Percentiles rank a stretch among this genome's conserved stretches.
Conservation (phyloP, 2,113 vertebrate species). For the Pseudopodoces humilis region DNA sequence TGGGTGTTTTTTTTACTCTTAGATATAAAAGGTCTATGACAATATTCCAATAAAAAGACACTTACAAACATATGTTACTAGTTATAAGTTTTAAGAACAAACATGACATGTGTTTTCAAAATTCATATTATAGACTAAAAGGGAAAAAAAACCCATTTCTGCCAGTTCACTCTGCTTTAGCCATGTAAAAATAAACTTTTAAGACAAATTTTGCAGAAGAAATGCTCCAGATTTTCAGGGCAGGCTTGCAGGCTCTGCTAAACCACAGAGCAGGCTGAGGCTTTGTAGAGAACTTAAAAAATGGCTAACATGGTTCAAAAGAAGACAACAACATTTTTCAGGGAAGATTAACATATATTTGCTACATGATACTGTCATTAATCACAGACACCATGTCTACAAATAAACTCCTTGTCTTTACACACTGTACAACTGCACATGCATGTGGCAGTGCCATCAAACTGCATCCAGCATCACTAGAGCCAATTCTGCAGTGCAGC, state of each 20-base stretch:
- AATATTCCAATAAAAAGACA: conserved; percentile 22
- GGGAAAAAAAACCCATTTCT: neutral
- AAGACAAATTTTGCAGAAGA: neutral
- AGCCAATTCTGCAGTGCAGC: neutral
- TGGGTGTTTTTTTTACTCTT: conserved; percentile 20
- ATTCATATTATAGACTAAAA: neutral
- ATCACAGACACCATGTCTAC: neutral
- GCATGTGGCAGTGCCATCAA: neutral
- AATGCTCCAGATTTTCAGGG: neutral
- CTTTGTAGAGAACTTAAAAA: neutral
- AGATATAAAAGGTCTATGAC: conserved; percentile 42
- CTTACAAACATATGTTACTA: conserved; percentile 25
- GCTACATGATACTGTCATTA: neutral
- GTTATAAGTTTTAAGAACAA: conserved; percentile 5
- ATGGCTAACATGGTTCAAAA: neutral
- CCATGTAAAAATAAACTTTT: neutral
- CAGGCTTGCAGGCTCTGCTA: neutral
- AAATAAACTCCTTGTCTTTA: neutral
- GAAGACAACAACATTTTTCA: neutral
- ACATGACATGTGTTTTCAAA: neutral
- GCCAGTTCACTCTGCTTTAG: neutral
- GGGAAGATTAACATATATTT: neutral
- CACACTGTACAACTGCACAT: fast-evolving
- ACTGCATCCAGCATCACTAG: fast-evolving
- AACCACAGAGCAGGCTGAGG: neutral